Conservation (phyloP, 2,888 invertebrate species). For the Pteria penguin region DNA sequence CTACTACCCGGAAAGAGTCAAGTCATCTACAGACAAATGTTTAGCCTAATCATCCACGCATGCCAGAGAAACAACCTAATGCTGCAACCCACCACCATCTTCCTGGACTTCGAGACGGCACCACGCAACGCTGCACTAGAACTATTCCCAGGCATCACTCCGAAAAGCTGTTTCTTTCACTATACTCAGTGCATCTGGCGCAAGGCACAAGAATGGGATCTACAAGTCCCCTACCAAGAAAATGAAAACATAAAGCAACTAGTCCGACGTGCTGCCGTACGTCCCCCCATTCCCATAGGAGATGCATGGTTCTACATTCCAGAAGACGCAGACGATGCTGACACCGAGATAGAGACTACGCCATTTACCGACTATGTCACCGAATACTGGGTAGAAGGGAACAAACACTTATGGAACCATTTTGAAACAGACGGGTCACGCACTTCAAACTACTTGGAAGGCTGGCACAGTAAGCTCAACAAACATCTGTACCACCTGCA, state of each 20-base stretch:
- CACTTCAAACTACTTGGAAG: not conserved
- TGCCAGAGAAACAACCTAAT: not conserved
- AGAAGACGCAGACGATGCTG: not conserved
- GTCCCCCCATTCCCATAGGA: not conserved
- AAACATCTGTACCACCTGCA: not conserved
- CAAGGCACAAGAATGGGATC: no score
- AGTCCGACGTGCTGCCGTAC: not conserved
- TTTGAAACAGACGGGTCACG: not conserved
- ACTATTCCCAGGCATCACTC: slow-evolving; percentile 6
- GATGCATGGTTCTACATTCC: not conserved
- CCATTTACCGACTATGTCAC: not conserved
- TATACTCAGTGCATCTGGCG: not conserved
- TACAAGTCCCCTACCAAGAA: no score
- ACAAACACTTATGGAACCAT: not conserved
- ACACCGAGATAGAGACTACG: not conserved
- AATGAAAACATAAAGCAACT: not conserved
- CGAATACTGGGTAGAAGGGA: not conserved
- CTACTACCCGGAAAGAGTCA: slow-evolving; percentile 31
- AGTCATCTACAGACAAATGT: slow-evolving; percentile 17
- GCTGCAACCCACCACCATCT: slow-evolving; percentile 4
- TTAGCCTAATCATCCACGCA: not conserved
- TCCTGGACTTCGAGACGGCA: slow-evolving; percentile 14
- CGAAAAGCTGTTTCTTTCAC: not conserved
- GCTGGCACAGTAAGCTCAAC: not conserved
- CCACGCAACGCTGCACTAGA: not conserved